phyloP scores from a whole-genome alignment of 2,888 invertebrate genomes.

The Schrankia costaestrigalis region DNA sequence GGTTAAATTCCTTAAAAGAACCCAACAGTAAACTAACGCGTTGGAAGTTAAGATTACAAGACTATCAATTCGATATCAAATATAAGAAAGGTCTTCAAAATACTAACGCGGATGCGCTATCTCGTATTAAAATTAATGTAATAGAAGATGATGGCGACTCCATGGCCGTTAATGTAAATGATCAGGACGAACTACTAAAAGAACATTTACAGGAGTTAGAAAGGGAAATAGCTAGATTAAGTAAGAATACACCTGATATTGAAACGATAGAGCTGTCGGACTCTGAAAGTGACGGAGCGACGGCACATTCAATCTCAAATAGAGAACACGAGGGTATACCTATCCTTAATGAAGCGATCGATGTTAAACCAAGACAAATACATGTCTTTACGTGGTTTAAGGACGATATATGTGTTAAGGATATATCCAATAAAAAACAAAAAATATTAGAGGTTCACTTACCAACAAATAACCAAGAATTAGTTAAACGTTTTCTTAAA shows the following conservation, averaged over 20 bases:
- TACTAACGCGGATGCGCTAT: slow-evolving; percentile 13
- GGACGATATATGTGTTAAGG: too few relatives aligned
- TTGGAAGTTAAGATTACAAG: too few relatives aligned
- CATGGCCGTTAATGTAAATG: too few relatives aligned
- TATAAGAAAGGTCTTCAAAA: slow-evolving; percentile 11
- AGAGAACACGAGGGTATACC: not conserved
- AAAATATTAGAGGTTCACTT: not conserved
- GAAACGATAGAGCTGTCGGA: too few relatives aligned
- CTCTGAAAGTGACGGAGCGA: too few relatives aligned
- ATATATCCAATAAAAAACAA: not conserved
- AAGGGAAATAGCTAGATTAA: too few relatives aligned
- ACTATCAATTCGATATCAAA: slow-evolving; percentile 5
- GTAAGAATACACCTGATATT: not conserved
- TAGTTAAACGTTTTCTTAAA: not conserved
- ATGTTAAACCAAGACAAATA: not conserved
- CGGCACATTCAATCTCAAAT: not conserved
- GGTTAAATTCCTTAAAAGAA: too few relatives aligned
- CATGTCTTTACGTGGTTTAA: too few relatives aligned
- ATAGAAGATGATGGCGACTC: too few relatives aligned
- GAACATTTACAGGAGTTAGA: too few relatives aligned
- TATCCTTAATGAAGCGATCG: not conserved
- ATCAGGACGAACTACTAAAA: too few relatives aligned
- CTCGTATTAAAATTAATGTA: not conserved
- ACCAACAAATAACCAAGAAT: not conserved
- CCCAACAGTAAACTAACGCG: too few relatives aligned